phyloP scores from a whole-genome alignment of 2,113 vertebrate genomes.

The Rhagologus leucostigma region DNA sequence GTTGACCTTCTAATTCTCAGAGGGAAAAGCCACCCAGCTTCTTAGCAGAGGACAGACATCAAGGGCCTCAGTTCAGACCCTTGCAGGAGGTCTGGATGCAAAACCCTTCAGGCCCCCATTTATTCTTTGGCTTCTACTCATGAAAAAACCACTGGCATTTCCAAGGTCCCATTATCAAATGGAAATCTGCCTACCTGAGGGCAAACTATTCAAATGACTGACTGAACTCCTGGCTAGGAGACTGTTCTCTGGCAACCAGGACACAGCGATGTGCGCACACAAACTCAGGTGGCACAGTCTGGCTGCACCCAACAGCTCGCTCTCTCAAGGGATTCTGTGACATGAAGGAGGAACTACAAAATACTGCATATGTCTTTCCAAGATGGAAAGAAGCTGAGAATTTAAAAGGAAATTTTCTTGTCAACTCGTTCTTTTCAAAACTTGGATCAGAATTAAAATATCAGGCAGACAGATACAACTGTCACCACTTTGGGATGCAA shows the following conservation, averaged over 20 bases:
- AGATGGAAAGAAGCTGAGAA: not conserved
- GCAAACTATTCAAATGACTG: not conserved
- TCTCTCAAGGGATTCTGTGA: not conserved
- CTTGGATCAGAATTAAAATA: not conserved
- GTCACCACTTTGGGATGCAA: not conserved
- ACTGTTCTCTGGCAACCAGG: not conserved
- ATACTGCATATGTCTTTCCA: not conserved
- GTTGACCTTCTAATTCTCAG: not conserved
- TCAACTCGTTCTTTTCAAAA: not conserved
- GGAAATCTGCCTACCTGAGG: not conserved
- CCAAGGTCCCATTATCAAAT: not conserved
- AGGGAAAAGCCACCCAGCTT: not conserved
- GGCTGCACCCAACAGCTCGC: not conserved
- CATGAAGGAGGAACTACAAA: not conserved
- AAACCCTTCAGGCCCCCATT: not conserved
- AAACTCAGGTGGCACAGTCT: not conserved
- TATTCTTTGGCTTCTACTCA: not conserved
- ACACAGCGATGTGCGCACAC: fast-evolving
- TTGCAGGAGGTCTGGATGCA: not conserved
- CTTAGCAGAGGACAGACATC: not conserved
- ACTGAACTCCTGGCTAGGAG: not conserved
- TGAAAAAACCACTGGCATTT: not conserved
- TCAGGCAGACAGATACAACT: not conserved
- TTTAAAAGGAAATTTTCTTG: not conserved
- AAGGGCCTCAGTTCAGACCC: not conserved